Percentiles rank a stretch among this genome's conserved stretches.
Conservation (phyloP, 2,797 vertebrate species). For the Rhynchotus rufescens region DNA sequence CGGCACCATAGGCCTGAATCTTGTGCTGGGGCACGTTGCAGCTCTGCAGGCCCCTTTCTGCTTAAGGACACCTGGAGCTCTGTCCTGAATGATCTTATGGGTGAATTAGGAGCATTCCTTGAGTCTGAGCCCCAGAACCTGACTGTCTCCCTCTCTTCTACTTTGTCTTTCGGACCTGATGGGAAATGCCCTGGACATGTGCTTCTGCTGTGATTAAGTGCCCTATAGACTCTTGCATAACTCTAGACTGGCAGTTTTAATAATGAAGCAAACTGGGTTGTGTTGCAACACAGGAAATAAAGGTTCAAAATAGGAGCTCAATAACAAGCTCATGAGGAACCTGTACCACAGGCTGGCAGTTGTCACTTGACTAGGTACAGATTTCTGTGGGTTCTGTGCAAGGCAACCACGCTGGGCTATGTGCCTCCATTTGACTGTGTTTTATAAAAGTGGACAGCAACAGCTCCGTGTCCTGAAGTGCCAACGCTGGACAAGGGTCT, state of each 20-base stretch:
- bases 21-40: background rate
- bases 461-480: too few species aligned
- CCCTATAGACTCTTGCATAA: background rate
- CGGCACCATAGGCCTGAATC: accelerated
- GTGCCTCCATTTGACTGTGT: too few species aligned
- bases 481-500: too few species aligned
- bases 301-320: background rate
- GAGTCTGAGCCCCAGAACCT: too few species aligned
- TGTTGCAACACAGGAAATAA: background rate
- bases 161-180: background rate
- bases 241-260: background rate
- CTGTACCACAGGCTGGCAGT: accelerated
- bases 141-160: too few species aligned
- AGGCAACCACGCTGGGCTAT: too few species aligned
- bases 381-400: too few species aligned
- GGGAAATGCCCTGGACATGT: background rate
- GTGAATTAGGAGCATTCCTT: background rate
- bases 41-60: background rate
- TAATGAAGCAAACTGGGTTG: background rate
- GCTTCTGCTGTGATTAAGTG: accelerated
- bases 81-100: accelerated
- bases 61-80: background rate
- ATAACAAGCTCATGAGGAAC: background rate
- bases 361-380: too few species aligned
- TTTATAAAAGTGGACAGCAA: too few species aligned